Conservation (phyloP, 2,113 vertebrate genomes). For the Scomber scombrus region DNA sequence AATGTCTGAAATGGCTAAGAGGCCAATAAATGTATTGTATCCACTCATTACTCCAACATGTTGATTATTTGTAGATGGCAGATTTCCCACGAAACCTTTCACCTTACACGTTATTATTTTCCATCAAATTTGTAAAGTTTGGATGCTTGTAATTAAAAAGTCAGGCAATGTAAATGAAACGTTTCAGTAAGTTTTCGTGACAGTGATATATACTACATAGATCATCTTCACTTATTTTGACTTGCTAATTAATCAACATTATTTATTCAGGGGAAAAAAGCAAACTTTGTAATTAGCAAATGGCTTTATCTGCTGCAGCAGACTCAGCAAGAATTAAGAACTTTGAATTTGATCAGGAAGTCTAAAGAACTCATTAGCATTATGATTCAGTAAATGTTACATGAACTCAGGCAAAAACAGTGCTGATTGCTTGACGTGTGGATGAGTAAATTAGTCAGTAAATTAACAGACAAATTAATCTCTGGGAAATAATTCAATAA, state of each 20-base stretch:
- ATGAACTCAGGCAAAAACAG: constrained; percentile 58
- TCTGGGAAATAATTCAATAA: constrained; percentile 41
- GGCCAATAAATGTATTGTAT: constrained; percentile 20
- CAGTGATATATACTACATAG: constrained; percentile 85
- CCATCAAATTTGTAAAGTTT: constrained; percentile 76
- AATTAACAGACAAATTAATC: constrained; percentile 68
- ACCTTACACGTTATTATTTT: constrained; percentile 74
- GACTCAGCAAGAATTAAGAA: constrained; percentile 67
- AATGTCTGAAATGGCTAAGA: constrained; percentile 8
- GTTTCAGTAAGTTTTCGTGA: constrained; percentile 78
- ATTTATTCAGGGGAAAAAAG: constrained; percentile 81
- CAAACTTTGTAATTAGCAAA: constrained; percentile 82
- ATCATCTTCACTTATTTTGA: constrained; percentile 85
- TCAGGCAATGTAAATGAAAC: constrained; percentile 81
- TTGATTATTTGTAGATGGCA: constrained; percentile 41
- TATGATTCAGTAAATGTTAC: constrained; percentile 69
- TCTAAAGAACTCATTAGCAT: constrained; percentile 76
- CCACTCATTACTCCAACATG: constrained; percentile 15
- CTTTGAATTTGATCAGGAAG: constrained; percentile 66
- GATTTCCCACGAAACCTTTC: constrained; percentile 62
- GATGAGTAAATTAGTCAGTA: constrained; percentile 64
- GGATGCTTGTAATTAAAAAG: constrained; percentile 80
- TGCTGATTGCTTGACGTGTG: constrained; percentile 48
- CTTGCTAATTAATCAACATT: constrained; percentile 88
- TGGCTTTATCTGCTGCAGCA: constrained; percentile 76